Conservation (phyloP, 2,888 invertebrate genomes). For the Hypselothyrea guttata region DNA sequence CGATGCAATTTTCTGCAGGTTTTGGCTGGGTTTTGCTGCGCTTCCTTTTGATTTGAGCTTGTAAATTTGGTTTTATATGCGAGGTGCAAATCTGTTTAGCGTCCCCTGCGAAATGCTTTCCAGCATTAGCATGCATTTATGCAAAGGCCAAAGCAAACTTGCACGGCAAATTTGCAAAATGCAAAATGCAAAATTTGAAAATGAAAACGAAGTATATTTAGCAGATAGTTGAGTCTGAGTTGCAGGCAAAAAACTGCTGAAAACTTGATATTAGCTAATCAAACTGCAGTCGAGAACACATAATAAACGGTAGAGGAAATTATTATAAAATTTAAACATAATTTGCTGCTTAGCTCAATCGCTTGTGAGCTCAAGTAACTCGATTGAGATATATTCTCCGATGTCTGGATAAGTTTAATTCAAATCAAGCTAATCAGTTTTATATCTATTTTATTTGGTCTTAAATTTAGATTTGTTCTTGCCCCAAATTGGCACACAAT, state of each 20-base stretch:
- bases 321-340: slow-evolving; percentile 8
- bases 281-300: too few species aligned
- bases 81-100: slow-evolving; percentile 74
- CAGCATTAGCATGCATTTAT: slow-evolving; percentile 71
- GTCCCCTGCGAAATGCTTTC: slow-evolving; percentile 24
- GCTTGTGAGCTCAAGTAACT: too few species aligned
- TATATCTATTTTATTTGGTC: background rate
- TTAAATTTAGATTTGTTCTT: slow-evolving; percentile 18
- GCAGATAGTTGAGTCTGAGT: slow-evolving; percentile 8
- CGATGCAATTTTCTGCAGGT: slow-evolving; percentile 58
- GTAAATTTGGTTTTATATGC: slow-evolving; percentile 67
- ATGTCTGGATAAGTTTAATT: too few species aligned
- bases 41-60: slow-evolving; percentile 43
- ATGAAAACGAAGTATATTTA: slow-evolving; percentile 44
- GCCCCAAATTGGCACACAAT: slow-evolving; percentile 33
- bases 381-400: too few species aligned
- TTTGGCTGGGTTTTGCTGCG: too few species aligned
- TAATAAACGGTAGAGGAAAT: too few species aligned
- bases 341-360: slow-evolving; percentile 1
- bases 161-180: slow-evolving; percentile 19
- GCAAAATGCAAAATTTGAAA: too few species aligned
- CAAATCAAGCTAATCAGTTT: too few species aligned
- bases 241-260: background rate
- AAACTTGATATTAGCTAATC: background rate
- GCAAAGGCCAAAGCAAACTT: slow-evolving; percentile 60